Evolutionary conservation across 2,888 invertebrate genomes (phyloP).

Genomic region (Bombylius discolor): DNA sequence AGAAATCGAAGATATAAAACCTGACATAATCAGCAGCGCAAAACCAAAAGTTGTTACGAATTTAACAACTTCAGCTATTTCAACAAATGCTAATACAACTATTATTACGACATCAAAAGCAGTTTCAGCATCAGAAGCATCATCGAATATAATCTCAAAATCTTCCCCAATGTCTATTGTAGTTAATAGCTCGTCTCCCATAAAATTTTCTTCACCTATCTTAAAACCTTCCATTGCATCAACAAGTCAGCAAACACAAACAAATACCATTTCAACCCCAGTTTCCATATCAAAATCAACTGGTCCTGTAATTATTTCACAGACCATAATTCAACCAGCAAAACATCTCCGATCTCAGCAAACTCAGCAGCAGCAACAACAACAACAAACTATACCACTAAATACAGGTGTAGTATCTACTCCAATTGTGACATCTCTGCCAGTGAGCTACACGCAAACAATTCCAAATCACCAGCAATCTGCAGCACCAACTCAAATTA

Average conservation of each 20-base stretch:
- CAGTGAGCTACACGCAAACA: conserved; percentile 3
- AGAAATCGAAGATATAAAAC: conserved; percentile 25
- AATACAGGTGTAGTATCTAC: conserved; percentile 3
- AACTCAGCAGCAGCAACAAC: neutral
- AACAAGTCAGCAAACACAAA: conserved; percentile 12
- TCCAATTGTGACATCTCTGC: neutral
- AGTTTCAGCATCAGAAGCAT: neutral
- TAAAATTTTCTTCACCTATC: conserved; percentile 4
- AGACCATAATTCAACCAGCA: conserved; percentile 35
- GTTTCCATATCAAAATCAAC: conserved; percentile 8
- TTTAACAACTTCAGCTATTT: neutral
- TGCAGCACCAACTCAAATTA: conserved; percentile 26
- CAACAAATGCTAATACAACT: neutral
- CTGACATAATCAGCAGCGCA: conserved; percentile 13
- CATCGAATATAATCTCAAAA: neutral
- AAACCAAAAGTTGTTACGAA: neutral
- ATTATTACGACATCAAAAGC: neutral
- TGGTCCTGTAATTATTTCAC: conserved; percentile 33
- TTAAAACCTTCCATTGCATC: conserved; percentile 5
- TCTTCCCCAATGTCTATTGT: neutral
- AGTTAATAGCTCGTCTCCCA: neutral
- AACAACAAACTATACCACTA: neutral
- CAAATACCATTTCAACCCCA: conserved; percentile 8
- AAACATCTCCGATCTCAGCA: conserved; percentile 18
- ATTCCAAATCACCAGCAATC: conserved; percentile 18